Percentiles rank a stretch among this genome's conserved stretches.
Evolutionary conservation across 2,888 invertebrate species (phyloP).

Genomic region (Cantharis nigra): DNA sequence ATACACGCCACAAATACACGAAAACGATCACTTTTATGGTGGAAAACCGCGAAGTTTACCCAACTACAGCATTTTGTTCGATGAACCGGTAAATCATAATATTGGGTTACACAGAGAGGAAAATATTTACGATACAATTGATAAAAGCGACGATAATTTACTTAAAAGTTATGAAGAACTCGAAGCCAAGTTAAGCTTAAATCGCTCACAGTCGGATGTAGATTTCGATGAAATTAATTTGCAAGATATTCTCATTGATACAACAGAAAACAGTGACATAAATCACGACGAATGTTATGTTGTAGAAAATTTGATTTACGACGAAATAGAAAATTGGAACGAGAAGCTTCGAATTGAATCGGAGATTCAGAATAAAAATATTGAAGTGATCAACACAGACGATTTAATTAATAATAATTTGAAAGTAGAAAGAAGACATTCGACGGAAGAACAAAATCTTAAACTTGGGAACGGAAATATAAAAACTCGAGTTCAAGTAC

Average conservation of each 20-base stretch:
- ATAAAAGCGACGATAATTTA: constrained; percentile 5
- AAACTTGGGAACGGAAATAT: neutral
- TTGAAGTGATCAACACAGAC: neutral
- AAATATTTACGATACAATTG: constrained; percentile 15
- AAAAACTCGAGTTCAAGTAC: constrained; percentile 43
- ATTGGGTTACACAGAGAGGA: neutral
- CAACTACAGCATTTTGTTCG: constrained; percentile 30
- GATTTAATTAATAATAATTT: neutral
- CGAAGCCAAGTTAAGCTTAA: constrained; percentile 9
- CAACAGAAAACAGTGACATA: constrained; percentile 3
- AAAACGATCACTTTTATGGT: constrained; percentile 36
- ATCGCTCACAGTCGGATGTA: constrained; percentile 43
- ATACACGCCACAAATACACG: constrained; percentile 43
- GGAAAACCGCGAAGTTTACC: constrained; percentile 42
- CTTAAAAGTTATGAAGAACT: constrained; percentile 22
- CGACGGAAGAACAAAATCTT: neutral
- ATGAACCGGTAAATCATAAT: constrained; percentile 7
- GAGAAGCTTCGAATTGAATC: neutral
- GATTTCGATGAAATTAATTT: constrained; percentile 48
- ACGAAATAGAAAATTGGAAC: constrained; percentile 31
- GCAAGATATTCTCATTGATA: constrained; percentile 39
- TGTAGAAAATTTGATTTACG: constrained; percentile 42
- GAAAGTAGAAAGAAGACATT: neutral
- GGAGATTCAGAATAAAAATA: neutral
- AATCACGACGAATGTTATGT: constrained; percentile 16